Evolutionary conservation across 2,888 invertebrate genomes (phyloP).

Genomic region (Cylindroiulus punctatus): DNA sequence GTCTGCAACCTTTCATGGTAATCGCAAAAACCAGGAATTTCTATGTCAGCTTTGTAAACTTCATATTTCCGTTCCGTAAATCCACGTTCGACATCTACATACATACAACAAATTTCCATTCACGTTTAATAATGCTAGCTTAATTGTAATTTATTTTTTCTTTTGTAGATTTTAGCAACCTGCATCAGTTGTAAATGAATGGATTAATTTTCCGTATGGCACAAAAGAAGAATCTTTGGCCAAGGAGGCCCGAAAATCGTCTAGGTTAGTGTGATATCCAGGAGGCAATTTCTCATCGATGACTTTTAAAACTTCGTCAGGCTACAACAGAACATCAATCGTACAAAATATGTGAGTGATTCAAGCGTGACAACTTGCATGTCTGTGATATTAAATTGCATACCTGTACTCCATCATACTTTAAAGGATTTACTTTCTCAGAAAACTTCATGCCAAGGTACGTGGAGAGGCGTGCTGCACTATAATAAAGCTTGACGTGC

Average conservation of each 20-base stretch:
- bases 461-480: conserved; percentile 81
- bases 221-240: conserved; percentile 77
- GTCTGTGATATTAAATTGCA: conserved; percentile 56
- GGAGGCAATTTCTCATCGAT: conserved; percentile 77
- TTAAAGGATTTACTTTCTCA: conserved; percentile 72
- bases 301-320: conserved; percentile 80
- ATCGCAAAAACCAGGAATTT: conserved; percentile 75
- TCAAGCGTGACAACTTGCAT: neutral
- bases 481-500: conserved; percentile 80
- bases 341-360: neutral
- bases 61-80: conserved; percentile 71
- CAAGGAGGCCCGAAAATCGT: conserved; percentile 76
- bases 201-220: conserved; percentile 78
- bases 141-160: neutral
- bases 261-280: conserved; percentile 76
- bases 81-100: neutral
- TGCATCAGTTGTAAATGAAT: conserved; percentile 69
- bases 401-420: conserved; percentile 68
- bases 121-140: neutral
- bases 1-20: conserved; percentile 89
- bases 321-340: conserved; percentile 66
- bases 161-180: neutral
- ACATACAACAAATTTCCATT: neutral
- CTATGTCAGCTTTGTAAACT: conserved; percentile 80
- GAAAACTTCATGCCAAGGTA: conserved; percentile 81